Evolutionary conservation across 2,888 invertebrate species (phyloP).

Genomic region (Serripes groenlandicus): DNA sequence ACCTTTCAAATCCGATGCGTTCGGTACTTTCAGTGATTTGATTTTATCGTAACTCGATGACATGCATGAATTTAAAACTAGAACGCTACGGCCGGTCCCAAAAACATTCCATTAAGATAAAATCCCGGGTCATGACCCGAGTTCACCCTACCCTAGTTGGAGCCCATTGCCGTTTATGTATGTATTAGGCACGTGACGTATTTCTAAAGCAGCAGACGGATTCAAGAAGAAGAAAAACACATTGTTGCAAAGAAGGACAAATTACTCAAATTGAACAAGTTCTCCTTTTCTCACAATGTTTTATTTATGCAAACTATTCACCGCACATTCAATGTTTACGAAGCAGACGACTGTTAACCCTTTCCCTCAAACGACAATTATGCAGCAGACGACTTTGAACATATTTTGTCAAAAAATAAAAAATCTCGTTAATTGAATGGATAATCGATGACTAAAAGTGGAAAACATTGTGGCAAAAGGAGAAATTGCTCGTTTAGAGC

Average conservation of each 20-base stretch:
- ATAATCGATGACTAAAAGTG: no score
- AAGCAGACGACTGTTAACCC: no score
- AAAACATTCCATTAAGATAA: conserved; percentile 15
- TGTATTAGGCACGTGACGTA: neutral
- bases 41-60: neutral
- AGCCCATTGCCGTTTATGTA: neutral
- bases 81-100: neutral
- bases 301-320: no score
- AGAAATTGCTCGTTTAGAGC: no score
- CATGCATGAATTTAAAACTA: neutral
- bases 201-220: neutral
- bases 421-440: no score
- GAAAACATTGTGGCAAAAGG: no score
- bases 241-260: neutral
- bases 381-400: no score
- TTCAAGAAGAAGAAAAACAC: neutral
- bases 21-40: no score
- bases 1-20: no score
- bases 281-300: neutral
- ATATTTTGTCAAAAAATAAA: no score
- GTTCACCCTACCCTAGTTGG: conserved; percentile 9
- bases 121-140: conserved; percentile 3
- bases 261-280: neutral
- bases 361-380: no score
- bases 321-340: no score